Evolutionary conservation across 1,140 invertebrate species (phyloP), one percentile per base, ranked within the genome.

Genomic region (Drosophila paulistorum): DNA sequence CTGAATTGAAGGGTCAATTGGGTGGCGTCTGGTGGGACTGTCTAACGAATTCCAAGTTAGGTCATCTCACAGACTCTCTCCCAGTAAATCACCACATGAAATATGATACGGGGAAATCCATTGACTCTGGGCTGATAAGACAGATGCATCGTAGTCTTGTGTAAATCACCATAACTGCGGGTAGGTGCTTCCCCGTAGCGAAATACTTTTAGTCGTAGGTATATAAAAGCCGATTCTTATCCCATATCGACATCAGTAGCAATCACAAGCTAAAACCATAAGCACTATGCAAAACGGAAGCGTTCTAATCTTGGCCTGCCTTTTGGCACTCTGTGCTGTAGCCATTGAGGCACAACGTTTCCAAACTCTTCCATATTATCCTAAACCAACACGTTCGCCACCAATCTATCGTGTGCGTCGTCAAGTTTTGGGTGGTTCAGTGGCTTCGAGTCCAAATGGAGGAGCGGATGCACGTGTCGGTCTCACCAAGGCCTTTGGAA

Each of bases 371-470:
- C 67, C 60, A 0, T 90, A 90, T 23, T 77, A 87, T 71, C 81
- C 81, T 3, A 61, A 48, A 17, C 79, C 76, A 0, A 64, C 69
- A 0, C 41, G 48, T 0, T 69, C 45, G 26, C 68, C 67, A n/a
- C 77, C 68, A 7, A 70, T 74, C 0, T 79, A 79, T 9, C 77
- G 90, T 14, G 69, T 81, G 1, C 77, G 90, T 1, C 84, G 90
- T 9, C 85, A 83, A 9, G 81, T 77, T 1, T 26, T 91, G 33
- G 85, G 90, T 7, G 90, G 90, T 7, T 87, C 82, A 4, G 7
- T 90, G 23, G 20, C 64, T 9, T 87, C 82, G 1, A 91, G 84
- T 69, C 90, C 90, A 1, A 76, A 69, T 61, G 90, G 90, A 6
- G 90, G 90, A 0, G 45, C 90, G 1, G 81, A 91, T 77, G 90